Conservation (phyloP, 2,113 vertebrate genomes). For the Accipiter cooperii region DNA sequence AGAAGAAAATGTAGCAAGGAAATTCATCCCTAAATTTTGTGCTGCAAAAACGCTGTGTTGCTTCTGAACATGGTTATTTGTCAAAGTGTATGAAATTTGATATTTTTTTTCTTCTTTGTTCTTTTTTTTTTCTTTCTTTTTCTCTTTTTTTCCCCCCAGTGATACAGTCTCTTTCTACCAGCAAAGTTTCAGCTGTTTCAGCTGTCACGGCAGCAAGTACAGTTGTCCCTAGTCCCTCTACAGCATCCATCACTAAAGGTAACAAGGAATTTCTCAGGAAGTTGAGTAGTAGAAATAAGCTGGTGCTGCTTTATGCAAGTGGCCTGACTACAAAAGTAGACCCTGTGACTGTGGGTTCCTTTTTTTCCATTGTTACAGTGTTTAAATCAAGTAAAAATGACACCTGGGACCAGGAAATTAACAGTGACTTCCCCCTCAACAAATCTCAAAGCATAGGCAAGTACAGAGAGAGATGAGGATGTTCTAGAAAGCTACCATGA, state of each 20-base stretch:
- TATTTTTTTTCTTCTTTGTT: not conserved
- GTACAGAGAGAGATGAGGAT: not conserved
- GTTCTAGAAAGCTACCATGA: not conserved
- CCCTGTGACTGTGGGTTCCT: not conserved
- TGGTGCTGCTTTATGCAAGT: not conserved
- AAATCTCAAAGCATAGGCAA: not conserved
- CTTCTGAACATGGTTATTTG: conserved; percentile 8
- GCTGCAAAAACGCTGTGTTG: not conserved
- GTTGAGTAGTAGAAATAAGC: not conserved
- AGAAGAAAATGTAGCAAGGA: conserved; percentile 34
- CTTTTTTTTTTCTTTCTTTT: not conserved
- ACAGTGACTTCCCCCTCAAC: not conserved
- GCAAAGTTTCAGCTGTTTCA: conserved; percentile 65
- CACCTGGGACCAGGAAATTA: not conserved
- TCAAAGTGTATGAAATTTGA: not conserved
- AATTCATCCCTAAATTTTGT: conserved; percentile 18
- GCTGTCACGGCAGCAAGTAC: conserved; percentile 46
- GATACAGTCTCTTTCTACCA: conserved; percentile 74
- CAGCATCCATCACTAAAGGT: conserved; percentile 69
- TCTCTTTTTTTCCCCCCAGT: conserved; percentile 36
- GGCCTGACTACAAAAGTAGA: not conserved
- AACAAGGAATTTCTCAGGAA: conserved; percentile 21
- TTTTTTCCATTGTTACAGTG: not conserved
- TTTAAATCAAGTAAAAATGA: not conserved
- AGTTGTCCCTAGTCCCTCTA: conserved; percentile 40